Base-by-base conservation (phyloP, 2,888 invertebrate species). In the Lithophane semibrunnea region DNA sequence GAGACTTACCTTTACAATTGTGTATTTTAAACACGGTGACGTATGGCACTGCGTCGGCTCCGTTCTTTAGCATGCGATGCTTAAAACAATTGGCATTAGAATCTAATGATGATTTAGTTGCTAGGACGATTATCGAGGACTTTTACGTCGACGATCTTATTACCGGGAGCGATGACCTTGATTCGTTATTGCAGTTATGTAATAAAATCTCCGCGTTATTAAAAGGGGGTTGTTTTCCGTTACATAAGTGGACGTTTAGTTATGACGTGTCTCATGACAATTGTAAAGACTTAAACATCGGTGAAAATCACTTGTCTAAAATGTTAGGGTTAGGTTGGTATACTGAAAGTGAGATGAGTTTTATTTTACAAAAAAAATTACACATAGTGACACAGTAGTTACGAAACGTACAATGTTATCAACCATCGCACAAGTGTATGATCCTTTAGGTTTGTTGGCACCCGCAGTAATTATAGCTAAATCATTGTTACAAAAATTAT, bases 21-120 rank as follows among this genome's bases (percentile, higher is more conserved):
- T 77, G 54, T 64, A 37, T 37, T 52, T 54, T 54, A 54, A 56
- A 69, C 18, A 68, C 68, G 2, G 67, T 37, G 24, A 66, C 68
- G 21, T 68, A 68, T 42, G 42, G 42, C 42, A 68, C 56, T 18
- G 56, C 68, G 42, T 77, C 73, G 0, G 73, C 77, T 8, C 77
- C 77, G 18, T 77, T 67, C 13, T 42, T 69, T 3, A 73, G 77
- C 18, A 73, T 69, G 47, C 56, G 77, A 2, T 77, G 77, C 63
- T 63, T 75, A 56, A 54, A 64, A 44, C 44, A 44, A 44, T 44
- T 44, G 44, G 44, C 44, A 44, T 44, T 44, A 44, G 44, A 44
- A 44, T 44, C 13, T n/a, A 21, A 65, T 18, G 69, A 75, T 49
- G 70, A 70, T 9, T 47, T 70, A 5, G 64, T 70, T 29, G 64